Evolutionary conservation across 2,113 vertebrate genomes (phyloP), one percentile per base, ranked within the genome.

Genomic region (Phylloscopus trochilus): DNA sequence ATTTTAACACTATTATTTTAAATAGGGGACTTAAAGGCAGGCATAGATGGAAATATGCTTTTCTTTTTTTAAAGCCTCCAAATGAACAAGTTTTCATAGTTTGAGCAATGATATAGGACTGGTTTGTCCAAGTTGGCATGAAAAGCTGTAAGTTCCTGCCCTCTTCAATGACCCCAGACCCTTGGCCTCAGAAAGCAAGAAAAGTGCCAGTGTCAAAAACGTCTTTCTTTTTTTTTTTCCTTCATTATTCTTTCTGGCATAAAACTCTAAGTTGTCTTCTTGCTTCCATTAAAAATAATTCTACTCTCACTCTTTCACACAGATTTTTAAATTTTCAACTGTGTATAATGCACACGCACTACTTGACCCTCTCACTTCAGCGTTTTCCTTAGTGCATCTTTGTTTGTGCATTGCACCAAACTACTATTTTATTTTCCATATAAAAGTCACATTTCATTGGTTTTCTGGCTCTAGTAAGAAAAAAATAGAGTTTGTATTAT

Each of bases 271-370:
- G 2, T 22, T 64, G 19, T 35, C 22, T 72, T 35, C 4, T 64
- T 73, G 5, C 37, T 74, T 53, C 10, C 6, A 11, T 66, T 87
- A 87, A 18, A 63, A 46, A 52, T 31, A 44, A 49, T 58, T 59
- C 28, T 66, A 30, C 15, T 37, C 5, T 5, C 6, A 33, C 4
- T 41, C 5, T 64, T 75, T 69, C 22, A 47, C 53, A 47, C 2
- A 67, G 16, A 18, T 12, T 44, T 74, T 92, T 82, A 26, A 22
- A 82, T 89, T 53, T 62, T 23, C 33, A 64, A 9, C 43, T 30
- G 1, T 33, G 1, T 43, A 11, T 49, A 37, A 67, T 15, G 2
- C 11, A 70, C 11, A 49, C 4, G 53, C 2, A 5, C 6, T 31
- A 43, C 49, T 30, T 83, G 41, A 72, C 13, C 5, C 21, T 78